phyloP scores from a whole-genome alignment of 2,888 invertebrate species.

The Ophion slaviceki region DNA sequence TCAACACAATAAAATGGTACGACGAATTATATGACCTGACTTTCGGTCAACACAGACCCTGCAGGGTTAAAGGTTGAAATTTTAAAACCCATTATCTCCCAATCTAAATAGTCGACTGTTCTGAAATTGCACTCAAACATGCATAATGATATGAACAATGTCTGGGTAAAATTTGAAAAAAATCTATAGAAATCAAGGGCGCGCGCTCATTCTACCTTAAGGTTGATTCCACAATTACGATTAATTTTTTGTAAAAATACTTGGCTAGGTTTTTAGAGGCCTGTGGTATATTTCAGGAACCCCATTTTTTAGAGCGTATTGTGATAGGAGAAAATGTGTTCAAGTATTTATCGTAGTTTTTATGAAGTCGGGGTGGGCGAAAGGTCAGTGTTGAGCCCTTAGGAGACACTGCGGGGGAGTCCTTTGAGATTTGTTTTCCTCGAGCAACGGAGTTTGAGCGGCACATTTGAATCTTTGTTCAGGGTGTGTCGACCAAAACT shows the following conservation, averaged over 20 bases:
- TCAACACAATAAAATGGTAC: too few species aligned
- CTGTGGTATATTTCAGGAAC: neutral
- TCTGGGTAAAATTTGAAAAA: too few species aligned
- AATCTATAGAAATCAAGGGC: too few species aligned
- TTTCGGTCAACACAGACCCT: too few species aligned
- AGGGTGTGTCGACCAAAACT: slow-evolving; percentile 65
- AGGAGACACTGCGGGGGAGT: slow-evolving; percentile 21
- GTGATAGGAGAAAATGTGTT: neutral
- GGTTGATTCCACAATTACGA: neutral
- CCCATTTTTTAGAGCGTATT: neutral
- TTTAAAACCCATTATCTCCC: too few species aligned
- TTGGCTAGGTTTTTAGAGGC: slow-evolving; percentile 2
- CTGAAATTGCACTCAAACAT: too few species aligned
- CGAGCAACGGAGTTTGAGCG: slow-evolving; percentile 22
- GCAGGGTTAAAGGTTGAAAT: too few species aligned
- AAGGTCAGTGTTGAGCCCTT: slow-evolving; percentile 25
- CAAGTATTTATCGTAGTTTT: slow-evolving; percentile 5
- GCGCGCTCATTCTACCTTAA: too few species aligned
- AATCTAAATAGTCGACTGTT: too few species aligned
- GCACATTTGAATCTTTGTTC: slow-evolving; percentile 69
- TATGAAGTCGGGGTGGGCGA: neutral
- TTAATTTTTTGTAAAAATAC: slow-evolving; percentile 24
- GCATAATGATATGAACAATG: too few species aligned
- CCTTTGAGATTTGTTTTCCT: slow-evolving; percentile 10
- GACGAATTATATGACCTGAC: too few species aligned